Conservation (phyloP, 35 echinoderm and acorn worm species). For the Hemicentrotus pulcherrimus region DNA sequence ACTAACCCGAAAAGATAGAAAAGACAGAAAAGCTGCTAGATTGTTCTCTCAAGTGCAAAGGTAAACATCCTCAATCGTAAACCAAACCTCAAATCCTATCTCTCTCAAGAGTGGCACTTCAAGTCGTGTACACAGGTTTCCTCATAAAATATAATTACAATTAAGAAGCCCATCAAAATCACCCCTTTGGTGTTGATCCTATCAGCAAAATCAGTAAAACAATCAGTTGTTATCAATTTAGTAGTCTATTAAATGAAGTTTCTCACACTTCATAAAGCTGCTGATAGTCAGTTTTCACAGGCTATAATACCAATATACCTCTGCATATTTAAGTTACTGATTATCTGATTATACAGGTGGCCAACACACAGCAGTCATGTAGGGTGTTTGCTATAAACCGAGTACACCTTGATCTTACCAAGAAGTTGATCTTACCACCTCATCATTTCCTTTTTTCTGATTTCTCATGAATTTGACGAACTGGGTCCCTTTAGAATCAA, state of each 20-base stretch:
- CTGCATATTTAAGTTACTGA: neutral
- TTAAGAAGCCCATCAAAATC: neutral
- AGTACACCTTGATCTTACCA: too few species aligned
- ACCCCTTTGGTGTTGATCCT: neutral
- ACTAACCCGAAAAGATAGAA: neutral
- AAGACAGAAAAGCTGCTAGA: neutral
- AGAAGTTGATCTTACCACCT: too few species aligned
- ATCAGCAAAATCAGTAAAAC: conserved; percentile 10
- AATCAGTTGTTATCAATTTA: neutral
- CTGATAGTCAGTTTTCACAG: neutral
- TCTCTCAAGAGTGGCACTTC: neutral
- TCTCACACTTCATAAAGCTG: neutral
- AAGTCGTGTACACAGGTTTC: neutral
- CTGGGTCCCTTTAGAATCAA: too few species aligned
- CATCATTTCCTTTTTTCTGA: too few species aligned
- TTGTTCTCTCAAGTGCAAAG: neutral
- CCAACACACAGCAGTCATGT: too few species aligned
- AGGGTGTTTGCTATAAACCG: too few species aligned
- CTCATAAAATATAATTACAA: neutral
- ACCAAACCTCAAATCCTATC: neutral
- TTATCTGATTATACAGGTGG: neutral
- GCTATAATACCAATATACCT: neutral
- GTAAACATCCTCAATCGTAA: neutral
- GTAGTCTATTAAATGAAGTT: neutral
- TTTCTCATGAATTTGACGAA: too few species aligned